A percentile compares a stretch with the other conserved stretches of the same genome.
Conservation (phyloP, 2,113 vertebrate genomes). For the Emydocephalus ijimae region DNA sequence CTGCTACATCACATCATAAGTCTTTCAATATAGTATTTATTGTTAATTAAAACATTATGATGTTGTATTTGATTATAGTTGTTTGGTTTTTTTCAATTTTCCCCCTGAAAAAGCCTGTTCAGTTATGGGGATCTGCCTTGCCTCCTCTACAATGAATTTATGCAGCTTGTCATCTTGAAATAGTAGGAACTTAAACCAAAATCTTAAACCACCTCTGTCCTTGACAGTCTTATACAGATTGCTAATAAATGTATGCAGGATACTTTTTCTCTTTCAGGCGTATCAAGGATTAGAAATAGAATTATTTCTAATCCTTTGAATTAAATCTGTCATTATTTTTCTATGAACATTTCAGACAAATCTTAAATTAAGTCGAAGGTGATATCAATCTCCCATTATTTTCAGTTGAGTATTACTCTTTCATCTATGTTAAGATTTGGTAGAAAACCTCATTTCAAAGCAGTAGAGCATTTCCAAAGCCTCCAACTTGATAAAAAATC, state of each 20-base stretch:
- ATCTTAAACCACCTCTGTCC: background rate
- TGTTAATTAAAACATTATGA: background rate
- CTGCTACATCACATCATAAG: background rate
- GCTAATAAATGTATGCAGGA: background rate
- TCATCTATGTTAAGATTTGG: conserved; percentile 19
- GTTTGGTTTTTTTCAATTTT: background rate
- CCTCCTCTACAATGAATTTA: background rate
- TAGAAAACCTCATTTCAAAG: conserved; percentile 34
- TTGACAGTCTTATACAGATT: background rate
- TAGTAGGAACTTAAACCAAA: background rate
- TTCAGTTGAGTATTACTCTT: conserved; percentile 18
- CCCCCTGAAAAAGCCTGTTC: background rate
- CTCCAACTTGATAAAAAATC: conserved; percentile 23
- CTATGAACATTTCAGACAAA: conserved; percentile 17
- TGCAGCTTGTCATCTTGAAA: background rate
- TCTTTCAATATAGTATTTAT: background rate
- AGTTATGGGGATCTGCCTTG: background rate
- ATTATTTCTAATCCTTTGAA: background rate
- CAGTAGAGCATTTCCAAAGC: conserved; percentile 33
- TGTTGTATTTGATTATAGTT: background rate
- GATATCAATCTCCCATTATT: conserved; percentile 12
- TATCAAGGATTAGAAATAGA: background rate
- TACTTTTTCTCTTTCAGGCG: background rate
- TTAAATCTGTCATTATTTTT: conserved; percentile 21
- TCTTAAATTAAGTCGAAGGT: conserved; percentile 18